Evolutionary conservation across 2,888 invertebrate species (phyloP), one percentile per base, ranked within the genome.

Genomic region (Blera fallax): DNA sequence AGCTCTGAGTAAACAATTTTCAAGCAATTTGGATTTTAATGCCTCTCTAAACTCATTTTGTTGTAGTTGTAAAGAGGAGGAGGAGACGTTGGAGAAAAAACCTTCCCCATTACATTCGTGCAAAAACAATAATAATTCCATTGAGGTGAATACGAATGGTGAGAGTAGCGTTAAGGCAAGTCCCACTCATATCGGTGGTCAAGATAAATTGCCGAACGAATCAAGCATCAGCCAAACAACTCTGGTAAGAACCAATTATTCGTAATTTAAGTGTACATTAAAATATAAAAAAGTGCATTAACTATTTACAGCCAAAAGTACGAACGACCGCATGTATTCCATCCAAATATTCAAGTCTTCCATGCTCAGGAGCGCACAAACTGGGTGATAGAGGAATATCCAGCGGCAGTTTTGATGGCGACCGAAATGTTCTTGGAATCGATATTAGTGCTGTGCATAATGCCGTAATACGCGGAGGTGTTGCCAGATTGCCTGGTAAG

Each of bases 401-500:
- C 34, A 70, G 72, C 18, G 90, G 90, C 60, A 91, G 91, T 87
- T 91, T 91, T 87, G 91, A 91, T 87, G 90, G 90, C 10, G 92
- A 90, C 10, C 89, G 91, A n/a, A 92, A 92, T 88, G 89, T 89
- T 34, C 88, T 92, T 56, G 92, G 92, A 72, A 92, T 92, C 70
- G 92, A 91, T 87, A 92, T 92, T 62, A 92, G 91, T 87, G 92
- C 92, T 69, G 92, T 92, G 16, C 92, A 92, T 81, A 92, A 92
- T 89, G 92, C 92, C 6, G 92, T 92, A 11, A 87, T 92, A 34
- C 89, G 91, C 8, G 92, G 92, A 24, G 91, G 92, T 72, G 89
- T 92, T 73, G 91, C 91, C 29, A 91, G 91, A 83, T 84, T 92
- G 79, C 92, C 92, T 78, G 91, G 91, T 91, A 88, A 27, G 18